A percentile compares a stretch with the other conserved stretches of the same genome.
Evolutionary conservation across 2,113 vertebrate genomes (phyloP).

Genomic region (Cariama cristata): DNA sequence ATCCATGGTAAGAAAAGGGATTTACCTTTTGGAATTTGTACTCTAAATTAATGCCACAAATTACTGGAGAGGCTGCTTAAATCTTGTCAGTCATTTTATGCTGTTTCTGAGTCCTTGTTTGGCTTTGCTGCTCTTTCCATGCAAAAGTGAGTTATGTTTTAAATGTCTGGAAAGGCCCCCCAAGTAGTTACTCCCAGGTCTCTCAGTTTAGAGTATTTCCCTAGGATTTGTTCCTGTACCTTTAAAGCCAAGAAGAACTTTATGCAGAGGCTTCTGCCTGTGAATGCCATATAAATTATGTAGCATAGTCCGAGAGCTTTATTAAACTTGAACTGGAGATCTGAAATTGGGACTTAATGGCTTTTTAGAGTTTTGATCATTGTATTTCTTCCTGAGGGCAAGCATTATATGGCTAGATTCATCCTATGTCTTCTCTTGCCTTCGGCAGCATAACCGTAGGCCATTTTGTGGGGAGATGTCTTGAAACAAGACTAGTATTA

Average conservation of each 20-base stretch:
- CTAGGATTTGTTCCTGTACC: background rate
- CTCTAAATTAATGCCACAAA: background rate
- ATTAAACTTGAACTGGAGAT: background rate
- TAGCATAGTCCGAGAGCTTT: background rate
- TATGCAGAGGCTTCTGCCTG: background rate
- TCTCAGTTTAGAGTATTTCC: background rate
- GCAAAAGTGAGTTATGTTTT: background rate
- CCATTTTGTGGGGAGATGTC: background rate
- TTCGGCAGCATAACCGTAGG: background rate
- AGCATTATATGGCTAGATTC: background rate
- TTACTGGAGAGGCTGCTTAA: background rate
- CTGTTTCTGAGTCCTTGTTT: background rate
- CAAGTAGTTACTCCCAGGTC: background rate
- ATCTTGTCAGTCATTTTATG: background rate
- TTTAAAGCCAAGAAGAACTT: background rate
- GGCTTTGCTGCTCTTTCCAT: background rate
- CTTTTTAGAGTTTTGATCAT: background rate
- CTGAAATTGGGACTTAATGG: background rate
- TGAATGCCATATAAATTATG: constrained; percentile 1
- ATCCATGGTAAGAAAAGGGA: background rate
- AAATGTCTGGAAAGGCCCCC: background rate
- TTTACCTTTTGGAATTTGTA: background rate
- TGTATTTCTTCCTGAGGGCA: background rate
- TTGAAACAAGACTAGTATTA: background rate
- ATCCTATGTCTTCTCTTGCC: background rate